Evolutionary conservation across 1,140 invertebrate species (phyloP).

Genomic region (Drosophila mayri): DNA sequence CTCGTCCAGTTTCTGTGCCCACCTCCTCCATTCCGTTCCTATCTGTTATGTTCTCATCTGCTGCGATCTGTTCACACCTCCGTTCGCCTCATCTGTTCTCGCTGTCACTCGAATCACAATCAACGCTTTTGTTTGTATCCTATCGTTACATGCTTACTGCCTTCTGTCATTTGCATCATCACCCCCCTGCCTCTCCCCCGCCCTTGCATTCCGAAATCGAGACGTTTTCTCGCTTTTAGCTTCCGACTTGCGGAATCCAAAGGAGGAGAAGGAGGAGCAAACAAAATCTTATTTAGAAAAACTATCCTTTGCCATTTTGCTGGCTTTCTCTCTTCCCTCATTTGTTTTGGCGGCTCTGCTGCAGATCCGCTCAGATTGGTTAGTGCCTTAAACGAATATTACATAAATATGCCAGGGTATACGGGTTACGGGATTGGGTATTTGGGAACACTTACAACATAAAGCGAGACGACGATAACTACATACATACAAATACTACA

Average conservation of each 20-base stretch:
- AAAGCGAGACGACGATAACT: constrained; percentile 45
- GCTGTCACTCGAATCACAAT: constrained; percentile 73
- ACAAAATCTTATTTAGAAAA: constrained; percentile 1
- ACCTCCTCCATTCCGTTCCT: constrained; percentile 9
- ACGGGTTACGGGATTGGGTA: constrained; percentile 1
- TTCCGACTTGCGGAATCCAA: neutral
- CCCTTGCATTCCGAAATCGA: neutral
- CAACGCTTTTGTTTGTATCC: constrained; percentile 66
- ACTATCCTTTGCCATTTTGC: neutral
- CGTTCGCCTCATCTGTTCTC: constrained; percentile 27
- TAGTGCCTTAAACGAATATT: constrained; percentile 34
- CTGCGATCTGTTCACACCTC: constrained; percentile 32
- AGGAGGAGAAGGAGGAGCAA: neutral
- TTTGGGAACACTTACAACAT: constrained; percentile 38
- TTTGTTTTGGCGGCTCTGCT: constrained; percentile 20
- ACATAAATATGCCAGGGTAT: constrained; percentile 41
- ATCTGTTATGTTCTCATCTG: constrained; percentile 30
- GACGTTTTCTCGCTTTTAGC: constrained; percentile 1
- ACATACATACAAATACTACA: constrained; percentile 22
- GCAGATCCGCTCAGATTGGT: constrained; percentile 33
- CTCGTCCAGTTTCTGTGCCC: constrained; percentile 1
- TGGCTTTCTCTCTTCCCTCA: neutral
- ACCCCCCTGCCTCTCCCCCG: neutral
- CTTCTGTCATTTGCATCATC: constrained; percentile 6
- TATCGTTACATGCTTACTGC: constrained; percentile 22